phyloP scores from a whole-genome alignment of 1,140 invertebrate species.

The Potamilus streckersoni region DNA sequence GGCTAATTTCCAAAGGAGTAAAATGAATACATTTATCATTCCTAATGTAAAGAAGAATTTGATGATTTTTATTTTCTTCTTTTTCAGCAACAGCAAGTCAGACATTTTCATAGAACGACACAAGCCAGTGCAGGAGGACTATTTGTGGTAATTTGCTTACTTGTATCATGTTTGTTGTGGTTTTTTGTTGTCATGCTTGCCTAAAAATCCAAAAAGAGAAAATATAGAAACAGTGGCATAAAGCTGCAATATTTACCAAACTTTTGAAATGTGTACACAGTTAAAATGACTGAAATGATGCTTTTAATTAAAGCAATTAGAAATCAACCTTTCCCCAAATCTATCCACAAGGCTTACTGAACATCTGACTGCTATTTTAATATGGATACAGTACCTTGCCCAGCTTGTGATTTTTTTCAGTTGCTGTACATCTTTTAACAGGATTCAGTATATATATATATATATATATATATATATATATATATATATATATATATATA shows the following conservation, averaged over 20 bases:
- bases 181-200: not conserved
- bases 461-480: too few species aligned
- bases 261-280: too few species aligned
- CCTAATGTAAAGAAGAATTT: too few species aligned
- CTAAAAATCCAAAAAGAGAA: not conserved
- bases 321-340: too few species aligned
- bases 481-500: too few species aligned
- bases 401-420: too few species aligned
- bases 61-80: conserved; percentile 6
- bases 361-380: too few species aligned
- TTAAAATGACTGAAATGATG: not conserved
- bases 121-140: conserved; percentile 57
- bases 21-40: too few species aligned
- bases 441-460: not conserved
- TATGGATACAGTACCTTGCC: too few species aligned
- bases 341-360: too few species aligned
- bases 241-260: not conserved
- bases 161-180: not conserved
- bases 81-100: conserved; percentile 46
- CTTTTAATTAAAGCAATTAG: not conserved
- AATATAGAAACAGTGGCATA: not conserved
- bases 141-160: conserved; percentile 62
- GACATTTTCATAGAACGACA: conserved; percentile 43
- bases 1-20: too few species aligned
- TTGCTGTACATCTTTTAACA: not conserved